Evolutionary conservation across 2,797 vertebrate genomes (phyloP), one percentile per base, ranked within the genome.

Genomic region (Falco biarmicus): DNA sequence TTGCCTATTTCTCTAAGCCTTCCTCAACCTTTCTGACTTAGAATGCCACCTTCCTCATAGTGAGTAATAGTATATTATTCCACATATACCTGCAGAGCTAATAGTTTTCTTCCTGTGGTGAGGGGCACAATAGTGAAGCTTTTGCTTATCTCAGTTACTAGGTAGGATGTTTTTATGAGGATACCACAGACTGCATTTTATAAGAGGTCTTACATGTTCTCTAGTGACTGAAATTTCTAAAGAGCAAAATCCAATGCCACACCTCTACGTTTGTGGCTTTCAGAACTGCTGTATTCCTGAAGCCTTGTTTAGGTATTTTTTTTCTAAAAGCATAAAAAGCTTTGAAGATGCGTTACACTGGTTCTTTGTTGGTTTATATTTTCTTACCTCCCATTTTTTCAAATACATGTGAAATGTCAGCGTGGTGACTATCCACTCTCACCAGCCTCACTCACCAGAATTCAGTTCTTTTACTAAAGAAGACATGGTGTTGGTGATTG

Each of bases 401-500:
- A 65, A 34, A 63, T 8, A 48, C 10, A 63, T 4, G 6, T 41
- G 41, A 83, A 92, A 79, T 26, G 39, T 39, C 59, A 71, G 1
- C 26, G 34, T 28, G 48, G 10, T 8, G 34, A 71, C 37, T 57
- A 69, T 18, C 61, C 41, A 47, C 18, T 11, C 13, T 69, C 0
- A 0, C 37, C 28, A 76, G 87, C 39, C 56, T 65, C 92, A 93
- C 98, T 95, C 94, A 99, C 99, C 99, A 69, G 99, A 99, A 96
- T 99, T 99, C 32, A 99, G 98, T 93, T 99, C 99, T 97, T 98
- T 99, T 84, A 99, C 99, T 53, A 99, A 97, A 71, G 99, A 99
- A 39, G 99, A 99, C 99, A 99, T 99, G 64, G 99, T 99, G 97
- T 99, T 99, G 92, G 99, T 99, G 97, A 99, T 99, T 84, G 99